Conservation (phyloP, 30 jellyfish, hydroid and myxozoan genomes). For the Clytia hemisphaerica region DNA sequence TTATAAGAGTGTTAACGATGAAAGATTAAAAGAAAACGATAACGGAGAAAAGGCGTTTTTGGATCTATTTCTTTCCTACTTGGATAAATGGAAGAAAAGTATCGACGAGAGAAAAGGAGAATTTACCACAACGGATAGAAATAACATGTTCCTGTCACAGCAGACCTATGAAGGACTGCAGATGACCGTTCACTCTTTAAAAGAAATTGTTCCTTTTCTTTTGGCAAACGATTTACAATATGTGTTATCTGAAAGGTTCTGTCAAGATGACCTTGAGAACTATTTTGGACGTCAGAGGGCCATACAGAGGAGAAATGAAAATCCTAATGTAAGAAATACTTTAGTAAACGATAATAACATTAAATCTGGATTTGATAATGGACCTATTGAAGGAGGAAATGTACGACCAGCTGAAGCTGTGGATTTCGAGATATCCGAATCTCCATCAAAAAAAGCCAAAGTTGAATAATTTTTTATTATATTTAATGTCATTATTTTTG, state of each 20-base stretch:
- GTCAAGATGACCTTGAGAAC: constrained; percentile 55
- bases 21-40: no score
- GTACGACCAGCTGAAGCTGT: no score
- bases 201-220: not conserved
- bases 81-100: constrained; percentile 28
- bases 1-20: constrained; percentile 24
- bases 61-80: constrained; percentile 20
- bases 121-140: constrained; percentile 18
- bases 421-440: no score
- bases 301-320: constrained; percentile 41
- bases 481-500: no score
- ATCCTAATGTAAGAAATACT: constrained; percentile 32
- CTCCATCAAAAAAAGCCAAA: no score
- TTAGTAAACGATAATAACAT: constrained; percentile 45
- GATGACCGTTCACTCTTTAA: constrained; percentile 23
- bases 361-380: not conserved
- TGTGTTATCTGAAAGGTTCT: constrained; percentile 37
- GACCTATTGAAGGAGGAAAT: constrained; percentile 10
- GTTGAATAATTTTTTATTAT: no score
- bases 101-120: constrained; percentile 29
- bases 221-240: constrained; percentile 15
- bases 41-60: no score
- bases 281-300: constrained; percentile 61
- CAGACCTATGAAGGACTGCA: constrained; percentile 37
- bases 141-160: constrained; percentile 30